Conservation (phyloP, 92 coral and sea anemone genomes). For the Phenganax stokvisi region DNA sequence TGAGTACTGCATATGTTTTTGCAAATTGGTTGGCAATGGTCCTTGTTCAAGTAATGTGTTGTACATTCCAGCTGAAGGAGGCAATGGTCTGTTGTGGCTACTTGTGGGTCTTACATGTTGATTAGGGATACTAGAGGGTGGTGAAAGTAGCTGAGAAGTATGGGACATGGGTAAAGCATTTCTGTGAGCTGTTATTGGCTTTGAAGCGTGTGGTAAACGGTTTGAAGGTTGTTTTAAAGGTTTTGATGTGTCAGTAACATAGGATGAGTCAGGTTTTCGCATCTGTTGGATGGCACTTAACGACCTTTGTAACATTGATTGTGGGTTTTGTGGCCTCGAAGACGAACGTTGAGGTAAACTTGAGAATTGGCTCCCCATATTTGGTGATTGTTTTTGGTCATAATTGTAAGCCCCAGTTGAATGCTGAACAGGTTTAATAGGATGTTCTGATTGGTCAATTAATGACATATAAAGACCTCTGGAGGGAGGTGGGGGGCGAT, state of each 20-base stretch:
- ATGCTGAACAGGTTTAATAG: slow-evolving; percentile 68
- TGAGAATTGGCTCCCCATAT: neutral
- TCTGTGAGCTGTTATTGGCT: neutral
- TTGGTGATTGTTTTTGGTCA: neutral
- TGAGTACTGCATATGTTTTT: neutral
- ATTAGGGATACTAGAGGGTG: neutral
- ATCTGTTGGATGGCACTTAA: neutral
- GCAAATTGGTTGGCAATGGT: slow-evolving; percentile 3
- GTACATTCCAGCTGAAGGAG: slow-evolving; percentile 12
- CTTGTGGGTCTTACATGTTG: neutral
- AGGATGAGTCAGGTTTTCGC: neutral
- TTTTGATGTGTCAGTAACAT: neutral
- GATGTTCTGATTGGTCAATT: slow-evolving; percentile 67
- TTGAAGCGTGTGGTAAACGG: neutral
- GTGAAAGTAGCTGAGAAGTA: neutral
- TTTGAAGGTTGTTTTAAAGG: neutral
- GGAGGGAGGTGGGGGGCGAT: slow-evolving; percentile 90
- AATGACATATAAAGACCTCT: slow-evolving; percentile 62
- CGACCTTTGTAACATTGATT: slow-evolving; percentile 11
- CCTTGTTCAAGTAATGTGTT: neutral
- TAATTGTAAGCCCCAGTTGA: slow-evolving; percentile 6
- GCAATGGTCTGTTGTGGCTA: slow-evolving; percentile 21
- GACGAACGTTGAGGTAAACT: neutral
- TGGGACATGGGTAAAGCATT: neutral
- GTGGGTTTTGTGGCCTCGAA: neutral